Percentiles rank a stretch among this genome's conserved stretches.
Evolutionary conservation across 2,888 invertebrate species (phyloP).

Genomic region (Abrostola tripartita): DNA sequence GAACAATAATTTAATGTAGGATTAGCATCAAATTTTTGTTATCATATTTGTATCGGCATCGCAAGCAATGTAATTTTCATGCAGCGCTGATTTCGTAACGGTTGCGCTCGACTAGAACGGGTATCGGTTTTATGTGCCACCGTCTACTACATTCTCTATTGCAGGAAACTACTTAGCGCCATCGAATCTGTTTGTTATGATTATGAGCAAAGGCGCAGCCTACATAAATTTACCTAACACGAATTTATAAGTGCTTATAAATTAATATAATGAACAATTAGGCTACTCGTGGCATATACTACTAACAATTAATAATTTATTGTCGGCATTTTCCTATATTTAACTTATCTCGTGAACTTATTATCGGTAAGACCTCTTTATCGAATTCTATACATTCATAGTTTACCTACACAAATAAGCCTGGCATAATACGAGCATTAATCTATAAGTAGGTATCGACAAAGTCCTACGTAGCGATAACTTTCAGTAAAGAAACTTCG

Average conservation of each 20-base stretch:
- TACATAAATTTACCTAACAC: background rate
- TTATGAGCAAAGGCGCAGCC: slow-evolving; percentile 1
- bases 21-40: slow-evolving; percentile 48
- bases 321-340: slow-evolving; percentile 81
- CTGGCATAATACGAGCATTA: slow-evolving; percentile 65
- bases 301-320: slow-evolving; percentile 53
- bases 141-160: slow-evolving; percentile 75
- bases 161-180: slow-evolving; percentile 46
- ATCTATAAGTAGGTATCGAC: slow-evolving; percentile 63
- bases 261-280: slow-evolving; percentile 19
- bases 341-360: slow-evolving; percentile 83
- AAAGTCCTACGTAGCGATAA: slow-evolving; percentile 68
- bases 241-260: background rate
- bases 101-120: slow-evolving; percentile 87
- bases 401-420: slow-evolving; percentile 73
- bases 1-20: slow-evolving; percentile 30
- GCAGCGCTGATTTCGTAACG: slow-evolving; percentile 87
- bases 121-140: slow-evolving; percentile 81
- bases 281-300: slow-evolving; percentile 29
- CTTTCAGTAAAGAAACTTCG: slow-evolving; percentile 75
- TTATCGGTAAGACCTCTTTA: slow-evolving; percentile 84
- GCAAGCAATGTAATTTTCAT: slow-evolving; percentile 79
- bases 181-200: slow-evolving; percentile 22
- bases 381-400: slow-evolving; percentile 70
- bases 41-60: slow-evolving; percentile 53